Evolutionary conservation across 2,797 vertebrate species (phyloP).

Genomic region (Molossus alvarezi): DNA sequence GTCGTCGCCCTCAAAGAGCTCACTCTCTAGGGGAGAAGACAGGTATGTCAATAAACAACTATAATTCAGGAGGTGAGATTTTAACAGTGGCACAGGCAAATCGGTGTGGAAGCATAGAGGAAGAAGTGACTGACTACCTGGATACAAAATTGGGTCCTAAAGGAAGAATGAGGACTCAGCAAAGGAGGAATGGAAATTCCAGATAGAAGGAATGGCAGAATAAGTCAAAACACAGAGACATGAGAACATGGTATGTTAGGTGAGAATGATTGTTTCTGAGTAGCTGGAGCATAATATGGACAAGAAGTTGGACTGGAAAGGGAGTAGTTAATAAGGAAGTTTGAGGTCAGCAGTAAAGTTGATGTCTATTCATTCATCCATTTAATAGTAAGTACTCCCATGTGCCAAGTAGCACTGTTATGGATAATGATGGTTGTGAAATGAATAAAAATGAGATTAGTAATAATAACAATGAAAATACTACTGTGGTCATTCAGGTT

Average conservation of each 20-base stretch:
- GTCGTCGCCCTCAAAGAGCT: not conserved
- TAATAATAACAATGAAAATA: not conserved
- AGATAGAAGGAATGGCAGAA: not conserved
- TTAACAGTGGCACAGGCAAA: not conserved
- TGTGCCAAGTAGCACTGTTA: not conserved
- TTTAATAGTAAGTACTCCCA: not conserved
- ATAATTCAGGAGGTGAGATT: not conserved
- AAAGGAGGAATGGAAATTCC: slow-evolving; percentile 11
- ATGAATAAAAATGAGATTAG: not conserved
- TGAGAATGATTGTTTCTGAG: not conserved
- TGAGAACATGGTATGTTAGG: not conserved
- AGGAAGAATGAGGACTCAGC: slow-evolving; percentile 35
- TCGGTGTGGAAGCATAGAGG: not conserved
- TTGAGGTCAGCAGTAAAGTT: not conserved
- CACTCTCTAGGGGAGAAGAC: not conserved
- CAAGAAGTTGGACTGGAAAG: not conserved
- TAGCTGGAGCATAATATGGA: no score
- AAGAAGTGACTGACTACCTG: not conserved
- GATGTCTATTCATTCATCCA: not conserved
- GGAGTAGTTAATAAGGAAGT: not conserved
- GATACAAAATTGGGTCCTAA: slow-evolving; percentile 15
- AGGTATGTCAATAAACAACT: not conserved
- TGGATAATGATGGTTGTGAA: not conserved
- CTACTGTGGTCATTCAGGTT: not conserved
- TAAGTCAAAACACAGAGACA: slow-evolving; percentile 23